phyloP scores from a whole-genome alignment of 2,888 invertebrate species.

The Rhogogaster chlorosoma region DNA sequence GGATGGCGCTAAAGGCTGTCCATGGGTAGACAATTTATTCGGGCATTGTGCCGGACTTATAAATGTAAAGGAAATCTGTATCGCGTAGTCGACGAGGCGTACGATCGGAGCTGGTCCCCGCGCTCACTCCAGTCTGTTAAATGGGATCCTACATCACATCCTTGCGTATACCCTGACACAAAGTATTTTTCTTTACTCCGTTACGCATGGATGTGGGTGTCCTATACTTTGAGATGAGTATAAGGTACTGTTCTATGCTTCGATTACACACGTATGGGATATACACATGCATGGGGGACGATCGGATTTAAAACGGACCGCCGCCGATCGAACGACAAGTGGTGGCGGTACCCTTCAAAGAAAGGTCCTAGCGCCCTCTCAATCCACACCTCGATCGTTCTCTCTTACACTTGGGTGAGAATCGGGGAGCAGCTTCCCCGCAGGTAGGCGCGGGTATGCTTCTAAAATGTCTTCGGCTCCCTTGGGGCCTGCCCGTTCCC shows the following conservation, averaged over 20 bases:
- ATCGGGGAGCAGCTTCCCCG: conserved; percentile 49
- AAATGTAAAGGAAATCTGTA: conserved; percentile 72
- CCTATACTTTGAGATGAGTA: neutral
- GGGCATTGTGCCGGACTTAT: conserved; percentile 62
- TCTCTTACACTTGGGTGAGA: conserved; percentile 56
- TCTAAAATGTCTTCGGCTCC: conserved; percentile 67
- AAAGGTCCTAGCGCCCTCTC: conserved; percentile 62
- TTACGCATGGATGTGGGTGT: neutral
- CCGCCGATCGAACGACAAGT: conserved; percentile 74
- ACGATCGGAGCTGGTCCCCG: conserved; percentile 60
- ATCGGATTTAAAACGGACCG: conserved; percentile 73
- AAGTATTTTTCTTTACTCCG: neutral
- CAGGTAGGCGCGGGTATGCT: conserved; percentile 62
- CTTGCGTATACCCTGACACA: neutral
- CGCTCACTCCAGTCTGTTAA: conserved; percentile 54
- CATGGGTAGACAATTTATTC: conserved; percentile 65
- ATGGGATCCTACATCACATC: conserved; percentile 63
- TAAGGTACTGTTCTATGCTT: conserved; percentile 15
- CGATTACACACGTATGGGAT: conserved; percentile 1
- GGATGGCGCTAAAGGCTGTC: conserved; percentile 63
- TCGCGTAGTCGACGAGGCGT: conserved; percentile 69
- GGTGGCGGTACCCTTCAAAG: conserved; percentile 73
- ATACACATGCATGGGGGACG: conserved; percentile 60
- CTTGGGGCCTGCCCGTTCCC: conserved; percentile 46
- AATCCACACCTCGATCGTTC: conserved; percentile 46